A percentile compares a stretch with the other conserved stretches of the same genome.
Evolutionary conservation across 2,888 invertebrate species (phyloP).

Genomic region (Tetragonula carbonaria): DNA sequence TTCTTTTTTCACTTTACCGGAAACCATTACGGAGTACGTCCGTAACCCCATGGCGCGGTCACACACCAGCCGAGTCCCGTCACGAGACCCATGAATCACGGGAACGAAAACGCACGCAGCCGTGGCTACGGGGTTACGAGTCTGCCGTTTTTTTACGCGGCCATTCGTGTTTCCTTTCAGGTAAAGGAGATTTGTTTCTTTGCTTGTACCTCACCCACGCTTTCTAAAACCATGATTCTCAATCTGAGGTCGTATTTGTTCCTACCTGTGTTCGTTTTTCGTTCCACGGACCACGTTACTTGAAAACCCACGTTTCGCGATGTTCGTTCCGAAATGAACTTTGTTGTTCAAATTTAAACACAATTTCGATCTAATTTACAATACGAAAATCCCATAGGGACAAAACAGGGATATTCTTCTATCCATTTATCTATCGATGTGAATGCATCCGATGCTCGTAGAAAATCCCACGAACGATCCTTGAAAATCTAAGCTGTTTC

Average conservation of each 20-base stretch:
- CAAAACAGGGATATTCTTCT: conserved; percentile 6
- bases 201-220: background rate
- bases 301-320: background rate
- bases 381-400: too few species aligned
- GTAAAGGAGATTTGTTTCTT: conserved; percentile 25
- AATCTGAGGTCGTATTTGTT: background rate
- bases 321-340: background rate
- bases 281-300: too few species aligned
- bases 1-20: conserved; percentile 25
- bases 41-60: conserved; percentile 37
- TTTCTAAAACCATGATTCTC: conserved; percentile 2
- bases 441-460: too few species aligned
- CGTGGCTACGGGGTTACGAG: conserved; percentile 20
- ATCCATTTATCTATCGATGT: too few species aligned
- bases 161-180: conserved; percentile 9
- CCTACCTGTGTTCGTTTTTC: background rate
- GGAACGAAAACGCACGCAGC: conserved; percentile 25
- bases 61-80: conserved; percentile 25
- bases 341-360: background rate
- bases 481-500: conserved; percentile 56
- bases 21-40: conserved; percentile 41
- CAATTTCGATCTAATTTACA: too few species aligned
- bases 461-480: conserved; percentile 59
- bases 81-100: conserved; percentile 55
- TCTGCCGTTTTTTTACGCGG: conserved; percentile 12